These are phyloP conservation scores for Poeciliopsis turrubarensis DNA, from an alignment of 2,113 vertebrate species.

Conservation along the genomic window DNA sequence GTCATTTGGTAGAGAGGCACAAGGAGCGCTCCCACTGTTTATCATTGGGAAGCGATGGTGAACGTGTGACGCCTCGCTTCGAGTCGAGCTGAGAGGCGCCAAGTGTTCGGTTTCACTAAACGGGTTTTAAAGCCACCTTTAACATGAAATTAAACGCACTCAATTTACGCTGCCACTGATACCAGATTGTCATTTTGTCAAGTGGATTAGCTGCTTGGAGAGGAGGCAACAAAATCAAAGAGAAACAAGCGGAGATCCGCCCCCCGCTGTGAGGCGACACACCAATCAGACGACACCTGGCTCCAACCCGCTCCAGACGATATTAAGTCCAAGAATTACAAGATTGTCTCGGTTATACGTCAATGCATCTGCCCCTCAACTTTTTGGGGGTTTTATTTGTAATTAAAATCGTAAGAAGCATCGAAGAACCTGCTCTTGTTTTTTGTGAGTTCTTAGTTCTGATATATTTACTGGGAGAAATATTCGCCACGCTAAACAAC, in stretches of 20 bases:
- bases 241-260: too few species aligned
- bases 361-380: too few species aligned
- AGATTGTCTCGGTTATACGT: too few species aligned
- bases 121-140: not conserved
- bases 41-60: slow-evolving; percentile 6
- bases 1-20: slow-evolving; percentile 40
- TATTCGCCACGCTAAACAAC: not conserved
- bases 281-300: too few species aligned
- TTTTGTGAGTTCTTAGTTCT: not conserved
- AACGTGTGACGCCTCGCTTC: not conserved
- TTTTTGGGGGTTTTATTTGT: too few species aligned
- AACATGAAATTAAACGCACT: not conserved
- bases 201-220: not conserved
- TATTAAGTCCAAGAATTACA: too few species aligned
- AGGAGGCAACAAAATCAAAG: not conserved
- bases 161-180: too few species aligned
- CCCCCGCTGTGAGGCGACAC: too few species aligned
- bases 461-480: not conserved
- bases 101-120: not conserved
- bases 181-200: not conserved
- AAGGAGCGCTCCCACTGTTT: not conserved
- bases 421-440: not conserved
- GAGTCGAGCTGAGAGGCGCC: not conserved
- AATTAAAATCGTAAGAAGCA: too few species aligned
- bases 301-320: too few species aligned